A percentile compares a stretch with the other conserved stretches of the same genome.
Conservation (phyloP, 1,140 invertebrate genomes). For the Drosophila arizonae region DNA sequence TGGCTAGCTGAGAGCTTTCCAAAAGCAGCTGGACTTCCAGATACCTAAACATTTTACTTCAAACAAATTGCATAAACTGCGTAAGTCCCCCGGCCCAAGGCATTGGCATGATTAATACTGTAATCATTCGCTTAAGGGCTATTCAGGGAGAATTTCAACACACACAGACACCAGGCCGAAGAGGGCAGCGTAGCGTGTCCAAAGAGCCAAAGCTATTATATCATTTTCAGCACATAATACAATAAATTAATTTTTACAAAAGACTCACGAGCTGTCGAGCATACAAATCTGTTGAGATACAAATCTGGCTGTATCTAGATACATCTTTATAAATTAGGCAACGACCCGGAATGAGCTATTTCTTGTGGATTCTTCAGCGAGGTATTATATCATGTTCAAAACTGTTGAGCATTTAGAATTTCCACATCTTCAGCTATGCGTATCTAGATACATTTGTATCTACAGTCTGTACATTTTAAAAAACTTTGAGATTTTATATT, state of each 20-base stretch:
- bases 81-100: conserved; percentile 26
- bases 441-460: conserved; percentile 6
- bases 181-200: conserved; percentile 12
- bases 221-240: conserved; percentile 74
- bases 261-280: conserved; percentile 35
- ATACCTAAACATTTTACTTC: conserved; percentile 10
- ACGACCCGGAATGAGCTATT: neutral
- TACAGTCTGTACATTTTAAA: neutral
- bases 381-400: neutral
- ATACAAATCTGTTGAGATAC: conserved; percentile 31
- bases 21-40: conserved; percentile 25
- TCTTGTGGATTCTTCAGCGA: neutral
- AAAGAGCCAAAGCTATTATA: conserved; percentile 50
- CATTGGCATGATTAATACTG: conserved; percentile 51
- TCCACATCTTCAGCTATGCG: neutral
- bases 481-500: neutral
- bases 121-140: conserved; percentile 25
- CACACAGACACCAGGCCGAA: neutral
- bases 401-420: neutral
- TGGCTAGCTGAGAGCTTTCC: conserved; percentile 14
- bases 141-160: conserved; percentile 61
- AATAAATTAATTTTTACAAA: conserved; percentile 72
- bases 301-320: conserved; percentile 33
- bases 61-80: conserved; percentile 54
- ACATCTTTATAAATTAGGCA: conserved; percentile 4